Conservation (phyloP, 2,797 vertebrate genomes). For the Tenualosa thibaudeaui region DNA sequence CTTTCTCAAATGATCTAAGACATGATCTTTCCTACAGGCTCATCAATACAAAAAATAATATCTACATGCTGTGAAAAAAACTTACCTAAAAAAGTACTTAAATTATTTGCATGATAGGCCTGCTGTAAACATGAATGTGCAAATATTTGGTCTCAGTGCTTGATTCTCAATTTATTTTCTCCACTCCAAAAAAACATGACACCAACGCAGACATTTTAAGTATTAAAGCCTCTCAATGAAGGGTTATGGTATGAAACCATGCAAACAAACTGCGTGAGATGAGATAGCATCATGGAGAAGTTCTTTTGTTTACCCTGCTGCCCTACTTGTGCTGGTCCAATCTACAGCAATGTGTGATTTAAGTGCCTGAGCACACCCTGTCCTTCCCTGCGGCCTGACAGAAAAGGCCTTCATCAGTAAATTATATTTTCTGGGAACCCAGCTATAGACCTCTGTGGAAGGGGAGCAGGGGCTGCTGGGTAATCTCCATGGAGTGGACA, state of each 20-base stretch:
- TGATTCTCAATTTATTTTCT: not conserved
- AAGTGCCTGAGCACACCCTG: conserved; percentile 24
- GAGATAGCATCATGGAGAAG: conserved; percentile 14
- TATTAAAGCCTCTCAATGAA: not conserved
- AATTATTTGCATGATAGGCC: not conserved
- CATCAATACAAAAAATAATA: not conserved
- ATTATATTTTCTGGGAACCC: conserved; percentile 24
- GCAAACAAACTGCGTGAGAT: conserved; percentile 21
- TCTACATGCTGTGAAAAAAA: too few relatives aligned
- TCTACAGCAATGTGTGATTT: conserved; percentile 25
- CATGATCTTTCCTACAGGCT: not conserved
- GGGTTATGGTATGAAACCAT: conserved; percentile 29
- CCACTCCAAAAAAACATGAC: not conserved
- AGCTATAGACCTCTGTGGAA: not conserved
- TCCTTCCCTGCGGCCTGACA: conserved; percentile 23
- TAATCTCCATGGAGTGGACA: conserved; percentile 26
- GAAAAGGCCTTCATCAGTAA: conserved; percentile 23
- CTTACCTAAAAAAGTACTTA: too few relatives aligned
- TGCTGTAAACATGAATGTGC: not conserved
- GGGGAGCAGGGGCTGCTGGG: conserved; percentile 6
- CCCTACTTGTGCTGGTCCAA: not conserved
- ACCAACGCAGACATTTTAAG: not conserved
- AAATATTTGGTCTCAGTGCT: not conserved
- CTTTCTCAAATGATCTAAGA: not conserved
- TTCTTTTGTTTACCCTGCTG: conserved; percentile 13